A percentile compares a stretch with the other conserved stretches of the same genome.
Evolutionary conservation across 1,140 invertebrate genomes (phyloP).

Genomic region (Gyrodactylus salaris): DNA sequence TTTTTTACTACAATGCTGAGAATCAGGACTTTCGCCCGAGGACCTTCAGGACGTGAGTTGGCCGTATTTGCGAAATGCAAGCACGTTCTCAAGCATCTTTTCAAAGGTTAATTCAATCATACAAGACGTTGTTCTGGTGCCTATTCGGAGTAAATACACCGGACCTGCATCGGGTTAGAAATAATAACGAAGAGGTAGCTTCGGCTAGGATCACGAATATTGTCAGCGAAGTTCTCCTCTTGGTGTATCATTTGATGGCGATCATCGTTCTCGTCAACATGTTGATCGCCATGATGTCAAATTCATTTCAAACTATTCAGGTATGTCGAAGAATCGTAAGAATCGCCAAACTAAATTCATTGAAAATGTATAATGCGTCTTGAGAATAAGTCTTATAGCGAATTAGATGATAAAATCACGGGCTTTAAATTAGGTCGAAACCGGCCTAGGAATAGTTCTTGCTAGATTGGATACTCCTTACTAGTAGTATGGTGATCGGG

Average conservation of each 20-base stretch:
- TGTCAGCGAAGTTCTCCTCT: conserved; percentile 23
- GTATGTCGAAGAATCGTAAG: conserved; percentile 14
- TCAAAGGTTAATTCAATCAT: conserved; percentile 13
- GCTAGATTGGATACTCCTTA: no score
- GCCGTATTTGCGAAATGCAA: neutral
- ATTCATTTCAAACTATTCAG: conserved; percentile 27
- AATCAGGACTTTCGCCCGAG: conserved; percentile 10
- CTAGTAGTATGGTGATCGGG: no score
- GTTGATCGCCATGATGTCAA: conserved; percentile 29
- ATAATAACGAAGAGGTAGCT: neutral
- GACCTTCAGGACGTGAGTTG: conserved; percentile 15
- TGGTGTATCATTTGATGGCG: conserved; percentile 23
- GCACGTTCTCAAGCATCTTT: neutral
- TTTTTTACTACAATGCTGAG: conserved; percentile 16
- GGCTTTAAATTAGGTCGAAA: no score
- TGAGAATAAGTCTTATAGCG: no score
- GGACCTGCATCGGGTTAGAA: neutral
- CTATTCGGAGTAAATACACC: conserved; percentile 22
- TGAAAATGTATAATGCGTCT: no score
- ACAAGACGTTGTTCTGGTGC: conserved; percentile 26
- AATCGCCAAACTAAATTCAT: conserved; percentile 11
- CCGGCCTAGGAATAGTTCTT: no score
- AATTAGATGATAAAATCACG: no score
- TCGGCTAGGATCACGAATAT: conserved; percentile 14
- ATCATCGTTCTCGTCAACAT: conserved; percentile 28